Evolutionary conservation across 2,113 vertebrate species (phyloP).

Genomic region (Aythya baeri): DNA sequence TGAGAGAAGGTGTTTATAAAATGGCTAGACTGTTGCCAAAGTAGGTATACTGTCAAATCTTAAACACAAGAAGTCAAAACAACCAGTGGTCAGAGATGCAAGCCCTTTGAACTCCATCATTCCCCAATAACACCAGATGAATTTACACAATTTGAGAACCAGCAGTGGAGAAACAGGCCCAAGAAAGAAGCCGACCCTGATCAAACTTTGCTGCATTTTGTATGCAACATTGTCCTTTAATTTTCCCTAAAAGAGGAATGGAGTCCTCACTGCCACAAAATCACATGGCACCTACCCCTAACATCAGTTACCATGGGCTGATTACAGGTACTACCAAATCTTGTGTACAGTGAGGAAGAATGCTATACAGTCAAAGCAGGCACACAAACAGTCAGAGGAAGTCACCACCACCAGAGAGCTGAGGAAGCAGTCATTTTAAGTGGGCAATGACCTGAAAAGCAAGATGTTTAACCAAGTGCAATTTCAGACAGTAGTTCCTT

Average conservation of each 20-base stretch:
- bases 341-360: background rate
- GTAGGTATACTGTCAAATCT: background rate
- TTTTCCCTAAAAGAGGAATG: background rate
- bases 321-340: background rate
- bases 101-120: background rate
- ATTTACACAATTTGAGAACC: background rate
- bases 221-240: background rate
- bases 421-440: conserved; percentile 15
- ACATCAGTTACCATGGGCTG: background rate
- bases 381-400: background rate
- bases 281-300: background rate
- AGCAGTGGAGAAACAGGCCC: background rate
- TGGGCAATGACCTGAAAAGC: conserved; percentile 28
- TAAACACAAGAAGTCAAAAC: background rate
- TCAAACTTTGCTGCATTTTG: background rate
- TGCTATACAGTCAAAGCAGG: background rate
- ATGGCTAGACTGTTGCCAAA: background rate
- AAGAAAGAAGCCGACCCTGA: background rate
- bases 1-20: background rate
- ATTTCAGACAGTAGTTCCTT: background rate
- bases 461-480: conserved; percentile 10
- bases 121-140: background rate
- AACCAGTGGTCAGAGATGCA: background rate
- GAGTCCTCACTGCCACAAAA: background rate
- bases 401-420: background rate